Base-by-base conservation (phyloP, 1,140 invertebrate species). In the Drosophila simulans region DNA sequence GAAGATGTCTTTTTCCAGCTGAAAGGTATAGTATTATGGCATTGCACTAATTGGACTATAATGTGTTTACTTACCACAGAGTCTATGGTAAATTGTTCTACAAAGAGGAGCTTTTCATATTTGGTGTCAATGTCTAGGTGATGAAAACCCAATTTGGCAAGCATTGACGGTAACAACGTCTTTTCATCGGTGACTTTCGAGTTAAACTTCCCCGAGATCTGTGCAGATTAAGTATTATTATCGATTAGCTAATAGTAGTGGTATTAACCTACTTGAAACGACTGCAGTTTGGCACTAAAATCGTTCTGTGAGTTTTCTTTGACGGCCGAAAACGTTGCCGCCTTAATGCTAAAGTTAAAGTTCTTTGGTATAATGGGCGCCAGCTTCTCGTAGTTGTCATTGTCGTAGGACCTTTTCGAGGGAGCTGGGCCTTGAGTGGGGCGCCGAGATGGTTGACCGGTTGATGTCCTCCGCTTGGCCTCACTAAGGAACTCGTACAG, bases 341-440 rank as follows among this genome's bases (percentile, higher is more conserved):
- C 94, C 66, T 96, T 95, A 53, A 97, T 94, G 91, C 94, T 95
- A 73, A 96, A 92, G 77, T 93, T 94, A 80, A 96, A 94, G 92
- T 95, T 95, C 95, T 96, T 96, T 92, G 96, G 96, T 93, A 97
- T 95, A 76, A 96, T 94, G 20, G 95, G 95, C 22, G 95, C 93
- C 49, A 95, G 91, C 77, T 94, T 93, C 51, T 93, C 92, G 77
- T 95, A 93, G 70, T 93, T 85, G 11, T 92, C 86, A 53, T 93
- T 91, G 39, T 80, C 91, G 12, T 90, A 91, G 53, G 48, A 60
- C 27, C 53, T 77, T 25, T 57, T 55, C 22, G 58, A 15, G 7
- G 76, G 46, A 1, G 42, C 46, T 8, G 70, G 46, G 2, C 48
- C 46, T 25, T 56, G 43, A 15, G 64, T 48, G 10, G 71, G 35